Base-by-base conservation (phyloP, 2,113 vertebrate genomes). In the Melierax canorus region DNA sequence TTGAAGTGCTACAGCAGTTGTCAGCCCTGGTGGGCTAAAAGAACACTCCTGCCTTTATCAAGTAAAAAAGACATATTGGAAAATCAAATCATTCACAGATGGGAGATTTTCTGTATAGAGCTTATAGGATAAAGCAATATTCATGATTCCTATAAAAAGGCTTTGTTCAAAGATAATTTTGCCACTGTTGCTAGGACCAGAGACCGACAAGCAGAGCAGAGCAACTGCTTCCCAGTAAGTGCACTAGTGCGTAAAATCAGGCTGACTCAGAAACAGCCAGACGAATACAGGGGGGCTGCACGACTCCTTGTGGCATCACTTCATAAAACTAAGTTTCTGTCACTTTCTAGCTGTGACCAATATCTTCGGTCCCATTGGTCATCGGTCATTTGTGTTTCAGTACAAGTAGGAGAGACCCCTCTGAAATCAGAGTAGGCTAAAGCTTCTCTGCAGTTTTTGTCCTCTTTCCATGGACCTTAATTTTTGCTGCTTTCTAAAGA, bases 81-180 rank as follows among this genome's bases (percentile, higher is more conserved):
- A 96, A 97, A 97, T 94, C 84, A 92, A 75, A 95, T 97, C 30
- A 91, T 95, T 89, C 89, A 94, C 92, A 94, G 89, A 94, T 94
- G 94, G 91, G 81, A 79, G 84, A 87, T 91, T 87, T 92, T 94
- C 67, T 92, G 27, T 72, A 66, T 21, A 69, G 86, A 87, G 53
- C 51, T 82, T 89, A 89, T 30, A 73, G 77, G 71, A 86, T 92
- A 96, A 95, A 95, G 86, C 91, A 92, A 84, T 88, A 76, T 85
- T 96, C 77, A 90, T 69, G 80, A 75, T 79, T 94, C 36, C 80
- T 91, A 95, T 95, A 92, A 91, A 97, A 96, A 96, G 76, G 80
- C 30, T 75, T 93, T 90, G 22, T 82, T 94, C 73, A 66, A 76
- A 94, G 81, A 87, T 66, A 95, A 95, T 95, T 95, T 92, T 95